These are phyloP conservation scores for Botia almorhae DNA, from an alignment of 2,797 vertebrate genomes.

Conservation along the genomic window DNA sequence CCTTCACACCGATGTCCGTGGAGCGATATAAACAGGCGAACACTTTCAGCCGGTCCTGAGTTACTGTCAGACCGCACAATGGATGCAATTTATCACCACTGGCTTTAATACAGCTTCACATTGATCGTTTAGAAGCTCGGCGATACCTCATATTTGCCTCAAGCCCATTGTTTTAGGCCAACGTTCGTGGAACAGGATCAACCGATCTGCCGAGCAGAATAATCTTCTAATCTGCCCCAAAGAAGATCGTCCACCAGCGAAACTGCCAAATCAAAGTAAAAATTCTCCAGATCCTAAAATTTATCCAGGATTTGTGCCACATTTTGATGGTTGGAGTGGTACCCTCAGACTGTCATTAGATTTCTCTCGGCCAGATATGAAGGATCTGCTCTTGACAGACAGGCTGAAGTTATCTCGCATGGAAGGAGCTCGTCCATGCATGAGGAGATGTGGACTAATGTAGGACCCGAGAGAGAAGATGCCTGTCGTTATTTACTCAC, in stretches of 20 bases:
- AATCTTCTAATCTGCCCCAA: constrained; percentile 19
- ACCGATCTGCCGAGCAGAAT: background rate
- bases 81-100: constrained; percentile 47
- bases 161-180: constrained; percentile 40
- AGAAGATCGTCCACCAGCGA: background rate
- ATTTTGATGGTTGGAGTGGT: constrained; percentile 3
- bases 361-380: background rate
- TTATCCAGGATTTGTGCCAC: constrained; percentile 10
- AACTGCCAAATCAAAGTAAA: constrained; percentile 11
- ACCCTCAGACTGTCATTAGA: background rate
- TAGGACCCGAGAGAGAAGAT: background rate
- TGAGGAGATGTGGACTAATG: constrained; percentile 17
- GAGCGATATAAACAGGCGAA: constrained; percentile 29
- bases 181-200: constrained; percentile 26
- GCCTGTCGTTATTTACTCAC: constrained; percentile 2
- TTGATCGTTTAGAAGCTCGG: constrained; percentile 48
- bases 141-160: constrained; percentile 33
- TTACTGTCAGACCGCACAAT: constrained; percentile 50
- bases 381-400: constrained; percentile 5
- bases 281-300: background rate
- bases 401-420: constrained; percentile 17
- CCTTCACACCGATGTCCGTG: background rate
- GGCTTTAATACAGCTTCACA: constrained; percentile 50
- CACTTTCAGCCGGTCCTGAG: constrained; percentile 34
- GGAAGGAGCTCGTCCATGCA: constrained; percentile 9